Evolutionary conservation across 2,113 vertebrate genomes (phyloP), one percentile per base, ranked within the genome.

Genomic region (Myxocyprinus asiaticus): DNA sequence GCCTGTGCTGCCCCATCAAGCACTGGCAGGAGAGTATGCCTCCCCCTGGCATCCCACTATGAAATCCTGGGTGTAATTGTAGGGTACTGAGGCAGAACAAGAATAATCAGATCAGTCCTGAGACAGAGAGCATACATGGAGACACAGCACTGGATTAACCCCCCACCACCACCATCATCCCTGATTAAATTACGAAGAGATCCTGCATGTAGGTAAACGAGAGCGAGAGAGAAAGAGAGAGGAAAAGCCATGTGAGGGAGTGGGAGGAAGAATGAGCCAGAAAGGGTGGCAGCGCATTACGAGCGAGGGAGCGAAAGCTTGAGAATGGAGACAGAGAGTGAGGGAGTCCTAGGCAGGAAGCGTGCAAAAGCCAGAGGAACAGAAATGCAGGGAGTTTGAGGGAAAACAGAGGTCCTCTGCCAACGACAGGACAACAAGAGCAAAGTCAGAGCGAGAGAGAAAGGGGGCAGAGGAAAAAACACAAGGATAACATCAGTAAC

Each of bases 11-110:
- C 73, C 65, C 70, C 65, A 76, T 33, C 22, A 63, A 84, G 79
- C 73, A 51, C 45, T 43, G 77, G 22, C 55, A 15, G 44, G 55
- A 11, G 8, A 51, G 44, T 73, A 77, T 80, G 81, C 80, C 81
- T 51, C 64, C 68, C 50, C 48, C 48, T 43, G 22, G 80, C 73
- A 17, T 72, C 87, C 43, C 81, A 75, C 85, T 88, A 87, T 84
- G 83, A 86, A 88, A 87, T 89, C 87, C 85, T 86, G 83, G 87
- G 90, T 90, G 90, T 92, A 92, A 92, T 92, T 91, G 88, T 90
- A 77, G 84, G 71, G 84, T 87, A 85, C 88, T 90, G 88, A 91
- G 83, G 88, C 45, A 82, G 80, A 81, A 85, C 88, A 87, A 88
- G 87, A 90, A 88, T 90, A 90, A 92, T 92, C 89, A 90, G 90